Evolutionary conservation across 2,797 vertebrate genomes (phyloP).

Genomic region (Mormyrus proboscirostris): DNA sequence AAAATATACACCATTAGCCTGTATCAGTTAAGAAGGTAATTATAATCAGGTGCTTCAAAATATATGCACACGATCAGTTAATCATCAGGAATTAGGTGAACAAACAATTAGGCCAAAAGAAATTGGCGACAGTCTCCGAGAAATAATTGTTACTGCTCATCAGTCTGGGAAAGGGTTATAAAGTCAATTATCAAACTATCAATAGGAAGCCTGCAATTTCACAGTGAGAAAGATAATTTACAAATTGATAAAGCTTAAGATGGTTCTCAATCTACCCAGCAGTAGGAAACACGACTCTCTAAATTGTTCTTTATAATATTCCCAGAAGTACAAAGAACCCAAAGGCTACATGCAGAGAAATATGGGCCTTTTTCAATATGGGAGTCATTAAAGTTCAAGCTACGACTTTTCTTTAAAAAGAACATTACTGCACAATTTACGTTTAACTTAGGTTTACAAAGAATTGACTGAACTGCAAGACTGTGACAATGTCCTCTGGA

Average conservation of each 20-base stretch:
- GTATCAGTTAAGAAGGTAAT: neutral
- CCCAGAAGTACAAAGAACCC: neutral
- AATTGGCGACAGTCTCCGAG: neutral
- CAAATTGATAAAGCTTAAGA: neutral
- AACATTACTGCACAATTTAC: neutral
- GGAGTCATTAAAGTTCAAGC: neutral
- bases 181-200: neutral
- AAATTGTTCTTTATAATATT: neutral
- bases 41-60: conserved; percentile 2
- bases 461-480: neutral
- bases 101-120: neutral
- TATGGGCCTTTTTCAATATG: neutral
- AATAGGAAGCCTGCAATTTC: neutral
- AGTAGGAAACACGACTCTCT: neutral
- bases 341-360: neutral
- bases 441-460: neutral
- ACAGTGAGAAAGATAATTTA: neutral
- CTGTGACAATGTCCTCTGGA: neutral
- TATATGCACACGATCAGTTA: neutral
- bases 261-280: neutral
- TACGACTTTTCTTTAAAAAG: neutral
- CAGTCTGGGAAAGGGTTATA: neutral
- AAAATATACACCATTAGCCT: neutral
- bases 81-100: conserved; percentile 5
- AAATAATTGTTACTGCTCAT: neutral